These are phyloP conservation scores for Luehdorfia chinensis DNA, from an alignment of 1,140 invertebrate genomes.

Conservation along the genomic window DNA sequence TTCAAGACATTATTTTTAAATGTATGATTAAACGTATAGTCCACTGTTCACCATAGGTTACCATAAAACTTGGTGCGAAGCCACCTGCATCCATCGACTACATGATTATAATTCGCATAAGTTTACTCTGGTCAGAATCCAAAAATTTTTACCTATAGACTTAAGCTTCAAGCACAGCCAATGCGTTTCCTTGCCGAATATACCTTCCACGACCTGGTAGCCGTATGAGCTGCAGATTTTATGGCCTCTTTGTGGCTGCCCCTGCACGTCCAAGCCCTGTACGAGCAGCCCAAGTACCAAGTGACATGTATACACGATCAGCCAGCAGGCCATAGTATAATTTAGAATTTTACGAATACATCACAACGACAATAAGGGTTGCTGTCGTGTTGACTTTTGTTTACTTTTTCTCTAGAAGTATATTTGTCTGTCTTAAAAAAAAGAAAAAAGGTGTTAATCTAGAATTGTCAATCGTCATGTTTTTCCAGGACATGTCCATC, in stretches of 20 bases:
- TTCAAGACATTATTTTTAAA: too few relatives aligned
- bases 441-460: neutral
- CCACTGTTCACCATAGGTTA: too few relatives aligned
- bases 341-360: slow-evolving; percentile 24
- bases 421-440: neutral
- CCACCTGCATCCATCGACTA: too few relatives aligned
- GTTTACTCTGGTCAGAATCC: too few relatives aligned
- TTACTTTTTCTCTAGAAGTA: slow-evolving; percentile 3
- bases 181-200: slow-evolving; percentile 44
- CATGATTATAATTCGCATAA: too few relatives aligned
- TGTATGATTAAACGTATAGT: too few relatives aligned
- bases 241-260: slow-evolving; percentile 15
- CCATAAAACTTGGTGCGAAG: too few relatives aligned
- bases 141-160: slow-evolving; percentile 47
- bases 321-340: slow-evolving; percentile 25
- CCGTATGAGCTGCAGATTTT: slow-evolving; percentile 42
- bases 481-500: too few relatives aligned
- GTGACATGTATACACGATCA: slow-evolving; percentile 14
- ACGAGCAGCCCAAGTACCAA: slow-evolving; percentile 11
- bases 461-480: neutral
- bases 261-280: slow-evolving; percentile 9
- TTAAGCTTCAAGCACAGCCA: slow-evolving; percentile 44
- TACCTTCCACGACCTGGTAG: slow-evolving; percentile 37
- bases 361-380: neutral
- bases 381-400: slow-evolving; percentile 8